Base-by-base conservation (phyloP, 1,140 invertebrate species). In the Hyles euphorbiae region DNA sequence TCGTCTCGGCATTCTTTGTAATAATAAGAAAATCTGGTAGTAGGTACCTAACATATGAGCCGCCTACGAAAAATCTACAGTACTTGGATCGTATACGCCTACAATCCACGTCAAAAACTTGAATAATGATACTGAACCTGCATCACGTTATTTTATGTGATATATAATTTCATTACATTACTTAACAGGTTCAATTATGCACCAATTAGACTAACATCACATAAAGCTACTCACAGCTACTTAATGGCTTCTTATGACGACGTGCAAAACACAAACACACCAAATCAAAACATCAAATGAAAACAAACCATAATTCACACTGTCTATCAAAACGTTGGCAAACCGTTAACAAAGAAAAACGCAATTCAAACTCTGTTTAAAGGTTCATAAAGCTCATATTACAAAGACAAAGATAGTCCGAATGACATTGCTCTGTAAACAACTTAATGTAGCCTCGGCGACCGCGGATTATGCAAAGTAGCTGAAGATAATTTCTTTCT, bases 381-480 rank as follows among this genome's bases (percentile, higher is more conserved):
- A 34, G 53, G 12, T 40, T 47, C 9, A 49, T 61, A 56, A 56
- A 22, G 4, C n/a, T n/a, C 46, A 48, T 56, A 48, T 56, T 61
- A 32, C 47, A 50, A 49, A 53, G 56, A 57, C 49, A 56, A 64
- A 60, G 53, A 40, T 8, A 5, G 5, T 32, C 3, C 4, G 22
- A 32, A 12, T 46, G 50, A n/a, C 10, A 46, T 5, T 53, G 8
- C 9, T 12, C 1, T 9, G 40, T 49, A 61, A 56, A 68, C 65
- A 70, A 63, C 74, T 72, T 74, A 79, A 77, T 72, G 73, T 74
- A 74, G 72, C 51, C 44, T 60, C 70, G 74, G 74, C 74, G 72
- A 65, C 63, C 57, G 56, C 65, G 61, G 76, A 80, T 80, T 81
- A 83, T 81, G 81, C 74, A 81, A 81, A 83, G 76, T 68, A 63